Evolutionary conservation across 2,113 vertebrate genomes (phyloP), one percentile per base, ranked within the genome.

Genomic region (Oostethus manadensis): DNA sequence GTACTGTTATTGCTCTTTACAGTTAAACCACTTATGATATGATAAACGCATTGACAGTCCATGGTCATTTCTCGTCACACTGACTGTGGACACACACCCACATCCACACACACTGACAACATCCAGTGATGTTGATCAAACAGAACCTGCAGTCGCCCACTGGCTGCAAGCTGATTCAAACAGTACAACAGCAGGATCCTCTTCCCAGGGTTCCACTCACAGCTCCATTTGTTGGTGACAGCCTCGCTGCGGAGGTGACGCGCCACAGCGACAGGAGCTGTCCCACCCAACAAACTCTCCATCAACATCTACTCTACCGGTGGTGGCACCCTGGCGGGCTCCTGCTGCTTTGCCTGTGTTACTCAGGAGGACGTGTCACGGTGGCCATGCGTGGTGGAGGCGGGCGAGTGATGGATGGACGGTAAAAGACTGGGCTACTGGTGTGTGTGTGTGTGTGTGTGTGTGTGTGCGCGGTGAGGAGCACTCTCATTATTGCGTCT

Each of bases 161-260:
- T 26, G 76, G 79, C 76, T 62, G 56, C 81, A 74, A 77, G 75
- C 81, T 84, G 83, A 86, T 75, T 79, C 81, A 77, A 78, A 86
- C 80, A 84, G 73, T 58, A 74, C 73, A 83, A 51, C 86, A 84
- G 86, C 81, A 75, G 68, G 81, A 78, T 69, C 66, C 73, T 71
- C 83, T 78, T 84, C 77, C 74, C 70, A 66, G 78, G 86, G 78
- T 77, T 83, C 84, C 83, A 74, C 80, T 73, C 57, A 54, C 75
- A 62, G 79, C 83, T 76, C 83, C 83, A 85, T 82, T 88, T 85
- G 83, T 80, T 79, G 71, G 83, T 81, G 84, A 86, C 84, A 88
- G 80, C 65, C 6, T 74, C 75, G 70, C 79, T 67, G 78, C 60
- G 64, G 71, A 84, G 84, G 75, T 86, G 83, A 84, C 81, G 79